Evolutionary conservation across 2,888 invertebrate genomes (phyloP), one percentile per base, ranked within the genome.

Genomic region (Mechanitis mazaeus): DNA sequence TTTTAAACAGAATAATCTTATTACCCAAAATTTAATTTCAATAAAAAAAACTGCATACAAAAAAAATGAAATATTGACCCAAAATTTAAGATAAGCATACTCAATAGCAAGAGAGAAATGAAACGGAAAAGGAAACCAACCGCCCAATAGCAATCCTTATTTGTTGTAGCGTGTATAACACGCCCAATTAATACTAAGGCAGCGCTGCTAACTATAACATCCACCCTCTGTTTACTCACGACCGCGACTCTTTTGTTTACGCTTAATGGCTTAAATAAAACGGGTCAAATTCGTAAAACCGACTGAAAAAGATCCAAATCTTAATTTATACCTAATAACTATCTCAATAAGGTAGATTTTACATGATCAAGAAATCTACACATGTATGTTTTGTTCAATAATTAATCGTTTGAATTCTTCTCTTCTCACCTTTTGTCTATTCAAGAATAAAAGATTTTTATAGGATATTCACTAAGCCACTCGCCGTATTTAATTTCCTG

Each of bases 221-320:
- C 79, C 81, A 75, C 81, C 80, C 83, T 81, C 77, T 80, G 81
- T 78, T 84, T 81, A 83, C 84, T 72, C 78, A 79, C 80, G 78
- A 77, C 80, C 76, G 78, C 80, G 78, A 84, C 80, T 85, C 87
- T 87, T 87, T 88, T 88, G 86, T 87, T 85, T 85, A 84, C 85
- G 85, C 81, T 82, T 87, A 89, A 88, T 87, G 86, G 84, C 85
- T 86, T 84, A 86, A 87, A 87, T 85, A 86, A 87, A 88, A 88
- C 84, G 85, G 87, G 84, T 81, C 85, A 83, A 86, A 87, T 87
- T 85, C 84, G 81, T 80, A 83, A 83, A 85, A 84, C 84, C 83
- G 81, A 20, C 81, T 79, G 71, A 80, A 85, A 20, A 20, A 20
- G 20, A 85, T 81, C 77, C 82, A 75, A 76, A 71, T 74, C 74